Conservation (phyloP, 2,113 vertebrate genomes). For the Brienomyrus brachyistius region DNA sequence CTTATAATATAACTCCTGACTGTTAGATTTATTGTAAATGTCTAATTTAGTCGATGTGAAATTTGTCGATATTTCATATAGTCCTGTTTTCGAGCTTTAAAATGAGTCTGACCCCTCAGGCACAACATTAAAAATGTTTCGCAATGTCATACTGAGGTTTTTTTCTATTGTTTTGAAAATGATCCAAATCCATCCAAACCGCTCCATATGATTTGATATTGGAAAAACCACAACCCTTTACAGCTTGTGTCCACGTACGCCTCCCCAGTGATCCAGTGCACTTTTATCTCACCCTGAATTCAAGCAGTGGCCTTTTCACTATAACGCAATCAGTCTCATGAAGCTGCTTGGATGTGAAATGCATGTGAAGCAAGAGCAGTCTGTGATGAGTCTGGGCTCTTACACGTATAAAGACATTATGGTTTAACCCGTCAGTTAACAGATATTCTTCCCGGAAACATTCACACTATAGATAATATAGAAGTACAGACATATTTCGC, state of each 20-base stretch:
- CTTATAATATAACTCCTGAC: neutral
- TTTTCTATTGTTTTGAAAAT: neutral
- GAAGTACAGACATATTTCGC: neutral
- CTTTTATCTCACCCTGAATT: neutral
- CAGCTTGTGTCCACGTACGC: neutral
- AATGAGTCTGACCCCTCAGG: neutral
- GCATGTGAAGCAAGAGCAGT: neutral
- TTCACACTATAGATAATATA: neutral
- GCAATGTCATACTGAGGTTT: neutral
- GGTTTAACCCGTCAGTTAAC: neutral
- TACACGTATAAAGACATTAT: neutral
- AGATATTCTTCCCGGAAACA: neutral
- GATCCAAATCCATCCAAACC: neutral
- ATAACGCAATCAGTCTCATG: neutral
- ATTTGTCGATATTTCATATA: neutral
- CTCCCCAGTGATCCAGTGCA: neutral
- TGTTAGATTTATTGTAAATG: neutral
- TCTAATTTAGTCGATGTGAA: neutral
- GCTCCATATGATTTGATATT: slow-evolving; percentile 4
- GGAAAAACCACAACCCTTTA: neutral
- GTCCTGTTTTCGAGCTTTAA: neutral
- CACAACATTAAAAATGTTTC: neutral
- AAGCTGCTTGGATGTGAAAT: neutral
- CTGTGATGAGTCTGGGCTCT: neutral
- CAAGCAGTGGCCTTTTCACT: neutral